Base-by-base conservation (phyloP, 1,140 invertebrate species). In the Drosophila ambigua region DNA sequence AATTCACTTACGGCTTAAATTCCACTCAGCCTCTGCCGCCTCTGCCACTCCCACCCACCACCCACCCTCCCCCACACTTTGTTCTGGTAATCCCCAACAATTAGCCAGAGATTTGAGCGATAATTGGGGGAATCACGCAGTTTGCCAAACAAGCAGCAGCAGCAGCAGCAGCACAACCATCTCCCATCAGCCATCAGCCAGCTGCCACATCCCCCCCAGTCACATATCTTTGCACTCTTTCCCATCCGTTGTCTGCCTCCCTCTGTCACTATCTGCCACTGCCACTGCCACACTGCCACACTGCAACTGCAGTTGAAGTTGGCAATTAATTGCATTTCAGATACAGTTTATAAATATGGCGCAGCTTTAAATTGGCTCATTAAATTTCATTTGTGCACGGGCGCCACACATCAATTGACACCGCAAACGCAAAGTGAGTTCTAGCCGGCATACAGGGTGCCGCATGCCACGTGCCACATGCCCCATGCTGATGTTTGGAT, bases 361-460 rank as follows among this genome's bases (percentile, higher is more conserved):
- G 60, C 69, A 87, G 79, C 81, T 87, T 85, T 87, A 87, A 87
- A 85, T 78, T 85, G 81, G 82, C 81, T 82, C 81, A 85, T 85
- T 87, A 78, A 85, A 85, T 87, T 85, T 82, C 83, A 85, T 85
- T 85, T 82, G 79, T 64, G 62, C 71, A 46, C 69, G 66, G 74
- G 74, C 79, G 74, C 75, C 69, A 82, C 78, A 78, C 82, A 85
- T 81, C 75, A 85, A 87, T 78, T 82, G 81, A 67, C 82, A 82
- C 68, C 78, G 54, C 45, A 48, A 39, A 48, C 46, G 20, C 54
- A 63, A 23, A 52, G 28, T 26, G 26, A 59, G 52, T 45, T 35
- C 5, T 13, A 31, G 2, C 15, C 43, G 43, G 6, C 39, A 6
- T 39, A 39, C 39, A 24, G 16, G 41, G 15, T 43, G 35, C 11